Base-by-base conservation (phyloP, 2,797 vertebrate species). In the Anableps anableps region DNA sequence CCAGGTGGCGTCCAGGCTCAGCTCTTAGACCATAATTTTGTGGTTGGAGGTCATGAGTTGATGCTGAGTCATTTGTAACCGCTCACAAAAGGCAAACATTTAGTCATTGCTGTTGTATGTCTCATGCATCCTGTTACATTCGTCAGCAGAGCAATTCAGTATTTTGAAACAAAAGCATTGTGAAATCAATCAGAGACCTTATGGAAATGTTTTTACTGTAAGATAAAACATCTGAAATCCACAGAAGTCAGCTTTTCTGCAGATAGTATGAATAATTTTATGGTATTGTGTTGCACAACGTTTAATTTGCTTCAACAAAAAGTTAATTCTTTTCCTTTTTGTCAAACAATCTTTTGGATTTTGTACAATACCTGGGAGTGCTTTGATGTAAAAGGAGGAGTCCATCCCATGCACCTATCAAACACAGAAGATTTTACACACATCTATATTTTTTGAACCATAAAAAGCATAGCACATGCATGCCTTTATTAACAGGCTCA, bases 241-340 rank as follows among this genome's bases (percentile, higher is more conserved):
- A 73, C 5, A 4, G 76, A 58, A 48, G 45, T 75, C 71, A 60
- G 11, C 29, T 72, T 29, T 34, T 34, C 78, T 78, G 74, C 72
- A 58, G 47, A 41, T 45, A 68, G 23, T 6, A 7, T 26, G 53
- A 60, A 73, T 60, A 14, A 14, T 70, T 43, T 43, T 43, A 70
- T n/a, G 38, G 66, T 23, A 16, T 43, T 70, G 36, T n/a, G 1
- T 41, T 66, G 3, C 19, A 38, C 60, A 38, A 21, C 11, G 21
- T 41, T 41, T 41, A 14, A 43, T 68, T 68, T 68, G 7, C 36
- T 26, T 68, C 10, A 43, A n/a, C 13, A 6, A 41, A 70, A 70
- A n/a, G 21, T 6, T 26, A 9, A 64, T 64, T n/a, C n/a, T 68
- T 38, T 21, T 41, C 36, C 36, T 41, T 70, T 66, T 66, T 23